These are phyloP conservation scores for Turritopsis dohrnii DNA, from an alignment of 30 jellyfish, hydroid and myxozoan genomes.

Conservation along the genomic window DNA sequence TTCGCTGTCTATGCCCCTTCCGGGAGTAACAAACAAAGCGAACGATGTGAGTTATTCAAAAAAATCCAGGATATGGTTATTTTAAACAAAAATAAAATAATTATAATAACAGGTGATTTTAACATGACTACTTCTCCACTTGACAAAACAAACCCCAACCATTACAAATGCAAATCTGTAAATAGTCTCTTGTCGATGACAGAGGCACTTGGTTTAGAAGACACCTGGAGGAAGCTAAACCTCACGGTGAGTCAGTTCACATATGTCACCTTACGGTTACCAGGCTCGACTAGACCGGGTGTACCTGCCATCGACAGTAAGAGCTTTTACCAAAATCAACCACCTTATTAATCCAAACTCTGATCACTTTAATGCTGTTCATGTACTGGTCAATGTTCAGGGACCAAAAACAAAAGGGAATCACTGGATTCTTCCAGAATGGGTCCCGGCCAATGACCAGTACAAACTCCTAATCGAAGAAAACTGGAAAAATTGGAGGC, in stretches of 20 bases:
- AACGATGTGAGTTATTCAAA: neutral
- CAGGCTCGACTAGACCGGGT: neutral
- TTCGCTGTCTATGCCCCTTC: neutral
- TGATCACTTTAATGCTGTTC: neutral
- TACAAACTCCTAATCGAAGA: no score
- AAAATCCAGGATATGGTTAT: no score
- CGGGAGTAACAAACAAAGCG: neutral
- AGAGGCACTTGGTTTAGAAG: neutral
- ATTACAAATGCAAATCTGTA: neutral
- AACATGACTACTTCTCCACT: neutral
- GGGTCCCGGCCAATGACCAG: neutral
- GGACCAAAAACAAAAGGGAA: no score
- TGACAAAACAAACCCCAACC: neutral
- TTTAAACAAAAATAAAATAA: no score
- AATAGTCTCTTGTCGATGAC: neutral
- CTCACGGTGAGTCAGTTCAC: neutral
- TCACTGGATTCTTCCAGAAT: neutral
- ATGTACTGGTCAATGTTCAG: neutral
- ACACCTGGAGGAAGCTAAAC: neutral
- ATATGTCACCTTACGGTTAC: neutral
- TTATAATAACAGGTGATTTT: neutral
- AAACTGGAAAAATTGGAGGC: neutral
- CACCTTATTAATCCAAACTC: neutral
- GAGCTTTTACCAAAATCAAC: neutral
- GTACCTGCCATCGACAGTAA: neutral